Evolutionary conservation across 2,888 invertebrate genomes (phyloP).

Genomic region (Osmoderma eremita): DNA sequence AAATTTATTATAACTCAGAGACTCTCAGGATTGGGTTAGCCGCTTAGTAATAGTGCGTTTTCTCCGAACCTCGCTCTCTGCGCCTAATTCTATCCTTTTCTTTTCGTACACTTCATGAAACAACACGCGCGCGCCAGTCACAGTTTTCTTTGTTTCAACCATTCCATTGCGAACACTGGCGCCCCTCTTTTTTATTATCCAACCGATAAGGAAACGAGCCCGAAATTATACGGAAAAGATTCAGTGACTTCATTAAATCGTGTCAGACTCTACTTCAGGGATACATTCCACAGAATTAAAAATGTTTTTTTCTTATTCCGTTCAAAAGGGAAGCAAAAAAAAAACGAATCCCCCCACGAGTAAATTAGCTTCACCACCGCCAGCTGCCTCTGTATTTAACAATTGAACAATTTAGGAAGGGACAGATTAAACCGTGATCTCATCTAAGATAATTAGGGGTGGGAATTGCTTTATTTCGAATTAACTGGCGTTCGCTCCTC

Average conservation of each 20-base stretch:
- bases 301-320: constrained; percentile 23
- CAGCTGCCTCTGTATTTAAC: constrained; percentile 40
- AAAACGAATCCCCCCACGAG: constrained; percentile 25
- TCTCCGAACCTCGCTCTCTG: constrained; percentile 5
- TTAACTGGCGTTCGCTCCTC: constrained; percentile 33
- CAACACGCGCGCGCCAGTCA: constrained; percentile 12
- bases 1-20: constrained; percentile 34
- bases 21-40: neutral
- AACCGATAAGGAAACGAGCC: constrained; percentile 34
- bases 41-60: constrained; percentile 28
- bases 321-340: constrained; percentile 11
- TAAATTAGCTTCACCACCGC: constrained; percentile 33
- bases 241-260: constrained; percentile 42
- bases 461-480: constrained; percentile 41
- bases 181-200: constrained; percentile 25
- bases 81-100: neutral
- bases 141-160: constrained; percentile 17
- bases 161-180: neutral
- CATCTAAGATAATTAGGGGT: constrained; percentile 42
- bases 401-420: constrained; percentile 43
- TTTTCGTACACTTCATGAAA: neutral
- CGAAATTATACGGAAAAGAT: constrained; percentile 41
- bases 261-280: constrained; percentile 38
- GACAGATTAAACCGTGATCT: constrained; percentile 44
- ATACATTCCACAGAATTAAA: constrained; percentile 37